Conservation (phyloP, 2,113 vertebrate species). For the Chitala chitala region DNA sequence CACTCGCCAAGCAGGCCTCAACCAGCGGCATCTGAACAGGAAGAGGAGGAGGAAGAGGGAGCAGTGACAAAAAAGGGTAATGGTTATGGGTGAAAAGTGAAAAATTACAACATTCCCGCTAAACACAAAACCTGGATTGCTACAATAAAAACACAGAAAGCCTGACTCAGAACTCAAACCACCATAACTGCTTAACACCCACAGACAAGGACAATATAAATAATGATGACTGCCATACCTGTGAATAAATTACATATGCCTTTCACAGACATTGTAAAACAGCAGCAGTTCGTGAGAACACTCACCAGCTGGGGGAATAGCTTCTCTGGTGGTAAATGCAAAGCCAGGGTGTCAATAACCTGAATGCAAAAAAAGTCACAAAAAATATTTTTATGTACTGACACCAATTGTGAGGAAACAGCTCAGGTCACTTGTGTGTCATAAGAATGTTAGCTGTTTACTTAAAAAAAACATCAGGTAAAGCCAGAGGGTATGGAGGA, state of each 20-base stretch:
- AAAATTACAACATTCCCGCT: not conserved
- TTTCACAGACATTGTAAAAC: not conserved
- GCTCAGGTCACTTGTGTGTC: too few species aligned
- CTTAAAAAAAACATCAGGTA: not conserved
- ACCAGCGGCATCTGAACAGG: slow-evolving; percentile 71
- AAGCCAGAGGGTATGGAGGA: too few species aligned
- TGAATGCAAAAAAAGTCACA: slow-evolving; percentile 38
- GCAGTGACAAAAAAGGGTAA: not conserved
- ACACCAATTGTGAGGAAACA: not conserved
- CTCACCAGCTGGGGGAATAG: slow-evolving; percentile 76
- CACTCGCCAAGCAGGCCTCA: slow-evolving; percentile 65
- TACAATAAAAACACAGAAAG: too few species aligned
- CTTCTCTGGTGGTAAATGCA: slow-evolving; percentile 81
- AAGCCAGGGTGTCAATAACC: slow-evolving; percentile 81
- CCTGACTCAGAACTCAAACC: too few species aligned
- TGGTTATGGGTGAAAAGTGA: not conserved
- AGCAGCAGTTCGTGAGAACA: not conserved
- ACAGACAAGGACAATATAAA: not conserved
- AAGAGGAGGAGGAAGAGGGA: not conserved
- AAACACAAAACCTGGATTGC: not conserved
- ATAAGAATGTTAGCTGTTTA: too few species aligned
- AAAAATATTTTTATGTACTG: not conserved
- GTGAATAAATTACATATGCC: not conserved
- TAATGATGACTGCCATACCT: too few species aligned
- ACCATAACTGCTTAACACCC: too few species aligned